Conservation (phyloP, 2,113 vertebrate species). For the Lanius ludovicianus region DNA sequence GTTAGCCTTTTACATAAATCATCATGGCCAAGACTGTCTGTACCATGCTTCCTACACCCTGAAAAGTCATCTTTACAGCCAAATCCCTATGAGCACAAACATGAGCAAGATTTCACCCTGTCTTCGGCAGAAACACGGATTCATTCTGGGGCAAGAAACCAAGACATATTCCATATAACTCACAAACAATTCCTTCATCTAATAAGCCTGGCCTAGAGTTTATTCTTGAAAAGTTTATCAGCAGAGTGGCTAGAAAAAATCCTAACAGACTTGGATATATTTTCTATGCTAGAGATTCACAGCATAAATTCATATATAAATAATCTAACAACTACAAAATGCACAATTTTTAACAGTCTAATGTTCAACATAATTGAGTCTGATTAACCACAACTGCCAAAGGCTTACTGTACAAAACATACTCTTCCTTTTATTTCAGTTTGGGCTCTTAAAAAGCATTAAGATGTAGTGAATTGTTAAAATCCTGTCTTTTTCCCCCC, state of each 20-base stretch:
- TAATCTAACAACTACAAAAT: background rate
- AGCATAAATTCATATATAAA: background rate
- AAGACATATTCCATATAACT: background rate
- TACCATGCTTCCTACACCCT: background rate
- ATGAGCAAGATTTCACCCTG: background rate
- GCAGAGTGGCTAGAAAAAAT: background rate
- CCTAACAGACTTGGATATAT: background rate
- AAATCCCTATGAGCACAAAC: background rate
- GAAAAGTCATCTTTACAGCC: background rate
- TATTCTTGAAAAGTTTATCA: background rate
- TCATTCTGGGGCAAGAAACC: background rate
- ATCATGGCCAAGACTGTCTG: background rate
- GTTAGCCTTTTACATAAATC: background rate
- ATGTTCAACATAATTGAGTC: background rate
- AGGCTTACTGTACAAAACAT: background rate
- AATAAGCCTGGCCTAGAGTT: background rate
- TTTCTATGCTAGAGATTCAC: background rate
- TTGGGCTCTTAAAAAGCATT: background rate
- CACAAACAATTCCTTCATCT: background rate
- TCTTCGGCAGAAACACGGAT: background rate
- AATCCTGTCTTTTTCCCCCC: background rate
- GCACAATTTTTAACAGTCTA: background rate
- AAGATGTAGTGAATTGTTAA: background rate
- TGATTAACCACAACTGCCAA: background rate
- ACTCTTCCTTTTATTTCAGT: background rate